phyloP scores from a whole-genome alignment of 2,113 vertebrate species.

The Oreochromis tanganicae region DNA sequence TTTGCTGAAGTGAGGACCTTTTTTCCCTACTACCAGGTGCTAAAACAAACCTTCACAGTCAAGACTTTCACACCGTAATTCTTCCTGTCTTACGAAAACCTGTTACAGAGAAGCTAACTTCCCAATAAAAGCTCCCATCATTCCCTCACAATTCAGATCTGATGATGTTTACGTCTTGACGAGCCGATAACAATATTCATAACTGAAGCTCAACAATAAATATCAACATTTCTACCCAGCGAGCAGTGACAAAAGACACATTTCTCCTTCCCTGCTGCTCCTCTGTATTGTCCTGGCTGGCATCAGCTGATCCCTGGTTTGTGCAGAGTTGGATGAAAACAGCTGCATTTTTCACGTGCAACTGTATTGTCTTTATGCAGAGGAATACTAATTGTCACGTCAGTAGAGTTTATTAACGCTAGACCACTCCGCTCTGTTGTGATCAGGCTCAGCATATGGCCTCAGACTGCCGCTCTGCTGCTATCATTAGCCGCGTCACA shows the following conservation, averaged over 20 bases:
- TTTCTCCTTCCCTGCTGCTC: background rate
- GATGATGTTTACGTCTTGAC: background rate
- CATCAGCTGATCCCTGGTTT: background rate
- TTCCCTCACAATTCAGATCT: background rate
- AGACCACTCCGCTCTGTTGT: slow-evolving; percentile 34
- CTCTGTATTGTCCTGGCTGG: background rate
- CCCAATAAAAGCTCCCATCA: background rate
- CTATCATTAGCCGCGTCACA: slow-evolving; percentile 54
- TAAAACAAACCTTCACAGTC: slow-evolving; percentile 9
- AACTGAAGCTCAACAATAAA: background rate
- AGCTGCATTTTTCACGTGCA: background rate
- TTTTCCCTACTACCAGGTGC: background rate
- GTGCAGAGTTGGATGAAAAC: background rate
- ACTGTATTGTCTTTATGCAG: background rate
- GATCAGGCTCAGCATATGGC: slow-evolving; percentile 63
- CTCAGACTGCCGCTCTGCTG: slow-evolving; percentile 34
- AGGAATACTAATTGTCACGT: slow-evolving; percentile 43
- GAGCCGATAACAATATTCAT: background rate
- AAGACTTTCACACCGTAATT: background rate
- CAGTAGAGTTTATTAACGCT: slow-evolving; percentile 50
- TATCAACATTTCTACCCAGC: background rate
- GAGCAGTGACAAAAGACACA: background rate
- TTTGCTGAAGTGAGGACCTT: slow-evolving; percentile 13
- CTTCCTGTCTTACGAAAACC: background rate
- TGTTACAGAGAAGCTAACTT: background rate